Conservation (phyloP, 2,113 vertebrate species). For the Lates calcarifer region DNA sequence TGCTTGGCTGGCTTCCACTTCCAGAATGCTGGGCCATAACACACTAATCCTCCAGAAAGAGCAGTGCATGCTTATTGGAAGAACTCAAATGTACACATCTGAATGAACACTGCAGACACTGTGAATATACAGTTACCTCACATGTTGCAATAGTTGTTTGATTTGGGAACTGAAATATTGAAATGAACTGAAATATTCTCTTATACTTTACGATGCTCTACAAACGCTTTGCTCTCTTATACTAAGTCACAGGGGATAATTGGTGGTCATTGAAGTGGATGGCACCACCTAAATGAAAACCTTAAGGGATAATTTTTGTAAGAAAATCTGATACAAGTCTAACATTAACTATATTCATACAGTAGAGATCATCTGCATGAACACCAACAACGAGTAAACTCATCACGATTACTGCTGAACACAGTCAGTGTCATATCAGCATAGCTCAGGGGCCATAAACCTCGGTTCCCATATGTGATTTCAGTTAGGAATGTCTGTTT, state of each 20-base stretch:
- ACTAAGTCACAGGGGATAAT: neutral
- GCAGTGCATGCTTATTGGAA: neutral
- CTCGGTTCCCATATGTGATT: slow-evolving; percentile 43
- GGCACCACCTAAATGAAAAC: neutral
- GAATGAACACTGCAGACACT: neutral
- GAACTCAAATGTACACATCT: neutral
- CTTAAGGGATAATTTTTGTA: neutral
- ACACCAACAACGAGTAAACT: slow-evolving; percentile 11
- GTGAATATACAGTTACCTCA: neutral
- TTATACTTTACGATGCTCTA: neutral
- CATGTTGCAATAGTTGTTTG: neutral
- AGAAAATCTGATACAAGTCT: neutral
- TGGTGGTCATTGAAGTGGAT: neutral
- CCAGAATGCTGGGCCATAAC: neutral
- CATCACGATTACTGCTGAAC: neutral
- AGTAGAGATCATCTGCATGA: slow-evolving; percentile 1
- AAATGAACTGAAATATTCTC: neutral
- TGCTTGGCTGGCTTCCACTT: slow-evolving; percentile 7
- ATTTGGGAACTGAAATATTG: neutral
- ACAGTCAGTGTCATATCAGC: slow-evolving; percentile 30
- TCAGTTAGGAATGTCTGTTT: slow-evolving; percentile 49
- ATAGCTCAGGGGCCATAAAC: slow-evolving; percentile 7
- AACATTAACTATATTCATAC: neutral
- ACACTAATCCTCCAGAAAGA: neutral
- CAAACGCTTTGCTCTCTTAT: neutral